These are phyloP conservation scores for Mantis religiosa DNA, from an alignment of 2,888 invertebrate genomes.

Conservation along the genomic window DNA sequence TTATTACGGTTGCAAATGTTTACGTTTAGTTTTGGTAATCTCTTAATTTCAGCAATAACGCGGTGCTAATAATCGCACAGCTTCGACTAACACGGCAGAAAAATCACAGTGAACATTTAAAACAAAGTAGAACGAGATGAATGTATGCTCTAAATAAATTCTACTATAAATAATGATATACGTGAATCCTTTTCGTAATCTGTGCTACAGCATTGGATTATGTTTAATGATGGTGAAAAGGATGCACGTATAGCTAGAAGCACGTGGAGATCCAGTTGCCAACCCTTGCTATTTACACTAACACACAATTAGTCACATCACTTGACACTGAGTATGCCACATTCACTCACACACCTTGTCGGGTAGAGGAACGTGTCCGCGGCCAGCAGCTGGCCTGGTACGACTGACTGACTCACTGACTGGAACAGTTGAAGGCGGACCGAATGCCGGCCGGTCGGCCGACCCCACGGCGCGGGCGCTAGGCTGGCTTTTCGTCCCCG, in stretches of 20 bases:
- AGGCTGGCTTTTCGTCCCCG: neutral
- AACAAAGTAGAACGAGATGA: too few relatives aligned
- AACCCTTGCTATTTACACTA: neutral
- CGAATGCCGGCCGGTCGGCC: neutral
- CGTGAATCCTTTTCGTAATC: too few relatives aligned
- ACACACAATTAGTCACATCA: neutral
- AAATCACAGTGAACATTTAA: too few relatives aligned
- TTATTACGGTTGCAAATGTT: too few relatives aligned
- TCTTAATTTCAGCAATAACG: too few relatives aligned
- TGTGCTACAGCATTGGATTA: too few relatives aligned
- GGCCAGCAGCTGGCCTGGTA: slow-evolving; percentile 10
- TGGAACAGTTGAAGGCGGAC: neutral
- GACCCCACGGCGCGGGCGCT: neutral
- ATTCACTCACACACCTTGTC: neutral
- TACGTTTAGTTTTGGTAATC: too few relatives aligned
- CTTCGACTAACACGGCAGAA: too few relatives aligned
- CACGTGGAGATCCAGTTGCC: neutral
- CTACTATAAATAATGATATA: too few relatives aligned
- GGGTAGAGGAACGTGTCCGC: neutral
- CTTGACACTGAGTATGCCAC: neutral
- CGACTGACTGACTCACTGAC: neutral
- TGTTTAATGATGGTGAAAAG: neutral
- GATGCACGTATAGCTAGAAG: neutral
- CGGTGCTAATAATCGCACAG: too few relatives aligned
- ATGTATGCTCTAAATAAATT: too few relatives aligned